Evolutionary conservation across 2,113 vertebrate species (phyloP).

Genomic region (Epinephelus cyanopodus): DNA sequence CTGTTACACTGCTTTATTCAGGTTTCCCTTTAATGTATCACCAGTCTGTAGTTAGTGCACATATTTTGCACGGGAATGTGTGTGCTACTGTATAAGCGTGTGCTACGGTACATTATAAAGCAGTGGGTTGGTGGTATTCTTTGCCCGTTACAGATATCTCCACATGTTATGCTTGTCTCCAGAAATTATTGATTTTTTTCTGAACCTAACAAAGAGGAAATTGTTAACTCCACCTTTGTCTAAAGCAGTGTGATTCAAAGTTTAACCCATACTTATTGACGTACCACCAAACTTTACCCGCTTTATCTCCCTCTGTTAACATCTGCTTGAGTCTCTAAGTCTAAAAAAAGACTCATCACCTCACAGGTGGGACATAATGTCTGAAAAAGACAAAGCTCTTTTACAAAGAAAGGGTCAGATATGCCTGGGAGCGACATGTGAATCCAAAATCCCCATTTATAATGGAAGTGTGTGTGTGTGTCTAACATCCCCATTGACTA

Average conservation of each 20-base stretch:
- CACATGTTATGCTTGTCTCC: neutral
- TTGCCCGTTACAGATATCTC: neutral
- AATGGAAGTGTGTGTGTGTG: constrained; percentile 47
- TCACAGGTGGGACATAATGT: constrained; percentile 42
- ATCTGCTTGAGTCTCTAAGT: neutral
- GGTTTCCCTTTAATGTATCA: neutral
- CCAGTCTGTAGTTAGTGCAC: too few relatives aligned
- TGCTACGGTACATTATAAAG: neutral
- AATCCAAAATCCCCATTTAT: constrained; percentile 60
- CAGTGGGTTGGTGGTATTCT: neutral
- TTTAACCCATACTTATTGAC: neutral
- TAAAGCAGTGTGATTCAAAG: neutral
- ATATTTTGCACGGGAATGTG: neutral
- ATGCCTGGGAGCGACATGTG: constrained; percentile 52
- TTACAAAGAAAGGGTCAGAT: constrained; percentile 52
- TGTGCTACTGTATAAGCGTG: neutral
- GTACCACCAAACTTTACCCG: neutral
- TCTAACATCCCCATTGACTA: constrained; percentile 49
- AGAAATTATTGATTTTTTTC: constrained; percentile 9
- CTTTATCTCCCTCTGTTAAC: constrained; percentile 5
- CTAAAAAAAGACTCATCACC: constrained; percentile 37
- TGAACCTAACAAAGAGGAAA: neutral
- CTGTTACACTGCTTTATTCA: neutral
- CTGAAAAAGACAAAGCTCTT: constrained; percentile 53
- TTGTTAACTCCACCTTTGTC: neutral